Conservation (phyloP, 1,140 invertebrate genomes). For the Pteromalus puparum region DNA sequence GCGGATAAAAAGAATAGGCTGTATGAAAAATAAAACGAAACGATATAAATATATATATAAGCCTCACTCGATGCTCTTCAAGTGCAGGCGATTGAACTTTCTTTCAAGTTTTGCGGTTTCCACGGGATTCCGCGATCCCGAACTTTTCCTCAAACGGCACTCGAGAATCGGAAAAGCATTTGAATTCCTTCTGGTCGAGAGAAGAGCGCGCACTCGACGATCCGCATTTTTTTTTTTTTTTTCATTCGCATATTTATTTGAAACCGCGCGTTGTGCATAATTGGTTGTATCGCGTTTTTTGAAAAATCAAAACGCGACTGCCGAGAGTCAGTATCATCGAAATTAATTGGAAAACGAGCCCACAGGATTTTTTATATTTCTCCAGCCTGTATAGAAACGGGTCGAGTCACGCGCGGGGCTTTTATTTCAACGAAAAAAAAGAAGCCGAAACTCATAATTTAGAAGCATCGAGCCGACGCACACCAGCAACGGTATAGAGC, state of each 20-base stretch:
- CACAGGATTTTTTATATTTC: background rate
- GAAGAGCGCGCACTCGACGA: slow-evolving; percentile 4
- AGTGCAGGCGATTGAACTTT: slow-evolving; percentile 48
- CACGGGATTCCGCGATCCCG: slow-evolving; percentile 13
- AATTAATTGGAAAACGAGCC: slow-evolving; percentile 29
- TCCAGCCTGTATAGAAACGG: background rate
- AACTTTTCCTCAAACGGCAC: slow-evolving; percentile 43
- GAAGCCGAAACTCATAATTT: slow-evolving; percentile 40
- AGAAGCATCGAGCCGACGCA: background rate
- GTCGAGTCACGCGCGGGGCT: slow-evolving; percentile 27
- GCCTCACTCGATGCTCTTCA: slow-evolving; percentile 45
- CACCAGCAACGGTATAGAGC: background rate
- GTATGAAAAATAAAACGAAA: slow-evolving; percentile 8
- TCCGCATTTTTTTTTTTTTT: too few species aligned
- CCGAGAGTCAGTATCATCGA: background rate
- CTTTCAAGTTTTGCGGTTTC: slow-evolving; percentile 43
- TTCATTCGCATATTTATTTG: slow-evolving; percentile 15
- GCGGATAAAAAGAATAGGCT: background rate
- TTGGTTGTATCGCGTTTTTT: background rate
- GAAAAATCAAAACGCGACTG: background rate
- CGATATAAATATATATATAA: slow-evolving; percentile 26
- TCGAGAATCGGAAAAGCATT: slow-evolving; percentile 37
- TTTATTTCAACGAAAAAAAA: slow-evolving; percentile 33
- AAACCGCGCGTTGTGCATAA: background rate
- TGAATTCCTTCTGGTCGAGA: slow-evolving; percentile 24